phyloP scores from a whole-genome alignment of 2,888 invertebrate species.

The Neoascia interrupta region DNA sequence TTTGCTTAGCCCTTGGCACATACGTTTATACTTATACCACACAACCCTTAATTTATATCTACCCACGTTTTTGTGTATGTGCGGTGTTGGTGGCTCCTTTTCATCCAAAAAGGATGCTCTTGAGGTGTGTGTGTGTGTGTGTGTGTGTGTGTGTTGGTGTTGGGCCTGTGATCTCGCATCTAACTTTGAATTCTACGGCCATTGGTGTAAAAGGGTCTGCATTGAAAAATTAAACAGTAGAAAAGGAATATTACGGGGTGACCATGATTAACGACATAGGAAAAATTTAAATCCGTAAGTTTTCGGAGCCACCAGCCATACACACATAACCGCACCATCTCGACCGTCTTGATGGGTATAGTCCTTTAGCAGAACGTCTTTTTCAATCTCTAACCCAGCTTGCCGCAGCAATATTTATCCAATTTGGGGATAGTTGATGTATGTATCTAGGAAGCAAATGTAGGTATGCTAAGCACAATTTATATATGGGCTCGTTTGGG shows the following conservation, averaged over 20 bases:
- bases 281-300: slow-evolving; percentile 68
- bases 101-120: slow-evolving; percentile 31
- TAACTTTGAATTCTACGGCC: slow-evolving; percentile 46
- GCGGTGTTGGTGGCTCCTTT: slow-evolving; percentile 22
- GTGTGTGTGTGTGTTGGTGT: slow-evolving; percentile 3
- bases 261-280: slow-evolving; percentile 72
- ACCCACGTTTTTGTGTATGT: slow-evolving; percentile 61
- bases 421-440: slow-evolving; percentile 67
- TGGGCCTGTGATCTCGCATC: slow-evolving; percentile 52
- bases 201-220: slow-evolving; percentile 68
- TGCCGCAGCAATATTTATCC: slow-evolving; percentile 67
- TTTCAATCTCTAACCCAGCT: slow-evolving; percentile 66
- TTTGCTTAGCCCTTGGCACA: no score
- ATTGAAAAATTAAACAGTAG: slow-evolving; percentile 68
- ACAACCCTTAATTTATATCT: slow-evolving; percentile 70
- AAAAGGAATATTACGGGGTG: slow-evolving; percentile 70
- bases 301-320: slow-evolving; percentile 57
- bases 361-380: slow-evolving; percentile 62
- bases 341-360: background rate
- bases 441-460: slow-evolving; percentile 23
- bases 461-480: slow-evolving; percentile 43
- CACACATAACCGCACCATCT: background rate
- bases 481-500: slow-evolving; percentile 47
- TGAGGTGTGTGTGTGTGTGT: background rate
- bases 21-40: no score